Base-by-base conservation (phyloP, 2,888 invertebrate genomes). In the Agelastica alni region DNA sequence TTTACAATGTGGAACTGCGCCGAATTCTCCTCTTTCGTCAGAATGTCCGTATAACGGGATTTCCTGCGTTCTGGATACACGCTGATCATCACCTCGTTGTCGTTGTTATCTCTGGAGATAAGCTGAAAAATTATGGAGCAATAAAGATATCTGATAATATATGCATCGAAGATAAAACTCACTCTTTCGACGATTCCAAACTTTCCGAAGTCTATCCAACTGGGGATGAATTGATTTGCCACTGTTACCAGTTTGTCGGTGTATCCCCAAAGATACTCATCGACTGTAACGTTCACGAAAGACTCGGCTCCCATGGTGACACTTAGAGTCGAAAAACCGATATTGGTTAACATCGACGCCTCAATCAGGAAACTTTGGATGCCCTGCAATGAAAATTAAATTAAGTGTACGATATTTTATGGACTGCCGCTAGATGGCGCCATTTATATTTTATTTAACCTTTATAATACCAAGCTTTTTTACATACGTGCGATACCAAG, bases 101-200 rank as follows among this genome's bases (percentile, higher is more conserved):
- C n/a, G 0, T 75, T 75, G 65, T 86, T 86, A 64, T 86, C 85
- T 63, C 85, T 79, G 17, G 70, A 68, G 22, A 5, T 22, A 22
- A 22, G 22, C 22, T 22, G 22, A 5, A 22, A 22, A 22, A 22
- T 5, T 7, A 22, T 4, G 4, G 22, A 22, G 22, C 7, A 22
- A 22, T 5, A 22, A 22, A 22, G 22, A 5, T 7, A 22, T 22
- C 7, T 22, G 7, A 22, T 5, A 7, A 22, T 5, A n/a, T n/a
- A n/a, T n/a, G n/a, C n/a, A n/a, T n/a, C n/a, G n/a, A n/a, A n/a
- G n/a, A 30, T 6, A 10, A 30, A 30, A 76, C 83, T 81, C 75
- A 92, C 92, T 77, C 91, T 81, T 68, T 91, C 92, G 63, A 93
- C 76, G 37, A 93, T 79, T 0, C 93, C 94, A 64, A 94, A 88